A percentile compares a stretch with the other conserved stretches of the same genome.
These are phyloP conservation scores for Pachycephus smyrnensis DNA, from an alignment of 2,888 invertebrate genomes.

Conservation along the genomic window DNA sequence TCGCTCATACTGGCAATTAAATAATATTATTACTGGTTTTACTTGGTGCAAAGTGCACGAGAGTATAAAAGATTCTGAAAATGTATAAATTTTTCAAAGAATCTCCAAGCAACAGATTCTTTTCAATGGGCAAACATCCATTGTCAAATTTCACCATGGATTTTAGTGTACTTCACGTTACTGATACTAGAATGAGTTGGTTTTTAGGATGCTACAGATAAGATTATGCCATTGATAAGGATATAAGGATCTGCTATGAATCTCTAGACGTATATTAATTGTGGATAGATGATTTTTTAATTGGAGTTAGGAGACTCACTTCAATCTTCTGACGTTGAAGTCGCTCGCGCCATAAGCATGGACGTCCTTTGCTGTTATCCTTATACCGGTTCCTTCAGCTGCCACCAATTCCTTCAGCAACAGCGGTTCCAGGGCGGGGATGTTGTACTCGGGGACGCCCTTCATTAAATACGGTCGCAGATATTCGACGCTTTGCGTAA, in stretches of 20 bases:
- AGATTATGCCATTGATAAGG: neutral
- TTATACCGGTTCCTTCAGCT: constrained; percentile 71
- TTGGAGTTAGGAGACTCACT: constrained; percentile 64
- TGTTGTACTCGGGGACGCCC: constrained; percentile 76
- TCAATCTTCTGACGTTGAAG: constrained; percentile 71
- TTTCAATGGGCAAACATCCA: neutral
- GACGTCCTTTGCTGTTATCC: constrained; percentile 72
- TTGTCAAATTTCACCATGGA: neutral
- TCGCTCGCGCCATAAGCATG: constrained; percentile 75
- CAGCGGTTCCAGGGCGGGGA: constrained; percentile 78
- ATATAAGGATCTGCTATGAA: neutral
- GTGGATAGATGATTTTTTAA: neutral
- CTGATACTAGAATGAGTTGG: neutral
- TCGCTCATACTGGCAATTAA: neutral
- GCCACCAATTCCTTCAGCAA: constrained; percentile 72
- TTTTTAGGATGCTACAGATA: neutral
- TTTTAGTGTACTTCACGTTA: neutral
- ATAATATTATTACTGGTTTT: neutral
- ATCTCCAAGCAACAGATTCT: neutral
- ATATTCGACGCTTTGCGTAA: constrained; percentile 71
- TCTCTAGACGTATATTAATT: neutral
- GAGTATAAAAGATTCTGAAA: neutral
- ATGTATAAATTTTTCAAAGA: neutral
- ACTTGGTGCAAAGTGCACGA: neutral
- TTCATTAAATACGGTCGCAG: constrained; percentile 72